phyloP scores from a whole-genome alignment of 2,113 vertebrate species.

The Engystomops pustulosus region DNA sequence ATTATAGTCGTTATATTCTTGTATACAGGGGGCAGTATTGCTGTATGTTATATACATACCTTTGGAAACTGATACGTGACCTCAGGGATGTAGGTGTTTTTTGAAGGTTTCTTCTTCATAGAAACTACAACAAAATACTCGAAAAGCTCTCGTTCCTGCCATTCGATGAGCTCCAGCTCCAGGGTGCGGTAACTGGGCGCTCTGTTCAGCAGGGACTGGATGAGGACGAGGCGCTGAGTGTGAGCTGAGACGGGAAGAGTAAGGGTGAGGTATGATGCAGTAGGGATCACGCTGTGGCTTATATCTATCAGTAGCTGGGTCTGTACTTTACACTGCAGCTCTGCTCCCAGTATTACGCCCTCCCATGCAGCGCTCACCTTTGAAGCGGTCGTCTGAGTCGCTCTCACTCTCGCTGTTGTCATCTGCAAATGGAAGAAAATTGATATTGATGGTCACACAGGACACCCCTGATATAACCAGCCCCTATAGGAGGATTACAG shows the following conservation, averaged over 20 bases:
- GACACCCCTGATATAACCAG: neutral
- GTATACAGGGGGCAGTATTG: no score
- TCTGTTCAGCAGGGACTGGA: conserved; percentile 92
- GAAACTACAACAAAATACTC: conserved; percentile 98
- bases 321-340: no score
- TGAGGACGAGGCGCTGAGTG: conserved; percentile 91
- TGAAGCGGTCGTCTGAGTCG: conserved; percentile 98
- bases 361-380: conserved; percentile 82
- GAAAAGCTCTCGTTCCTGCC: conserved; percentile 97
- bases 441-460: neutral
- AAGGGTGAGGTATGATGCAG: no score
- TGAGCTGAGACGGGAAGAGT: conserved; percentile 80
- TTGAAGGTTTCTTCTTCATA: conserved; percentile 94
- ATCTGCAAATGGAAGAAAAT: conserved; percentile 81
- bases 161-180: conserved; percentile 96
- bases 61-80: conserved; percentile 99
- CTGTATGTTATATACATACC: conserved; percentile 76
- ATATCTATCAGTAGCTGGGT: no score
- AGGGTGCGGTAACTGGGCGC: conserved; percentile 95
- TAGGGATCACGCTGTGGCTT: no score
- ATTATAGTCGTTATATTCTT: no score
- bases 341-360: no score
- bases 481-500: neutral
- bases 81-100: conserved; percentile 91
- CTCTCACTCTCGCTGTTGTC: conserved; percentile 99